Conservation (phyloP, 2,113 vertebrate species). For the Mirounga angustirostris region DNA sequence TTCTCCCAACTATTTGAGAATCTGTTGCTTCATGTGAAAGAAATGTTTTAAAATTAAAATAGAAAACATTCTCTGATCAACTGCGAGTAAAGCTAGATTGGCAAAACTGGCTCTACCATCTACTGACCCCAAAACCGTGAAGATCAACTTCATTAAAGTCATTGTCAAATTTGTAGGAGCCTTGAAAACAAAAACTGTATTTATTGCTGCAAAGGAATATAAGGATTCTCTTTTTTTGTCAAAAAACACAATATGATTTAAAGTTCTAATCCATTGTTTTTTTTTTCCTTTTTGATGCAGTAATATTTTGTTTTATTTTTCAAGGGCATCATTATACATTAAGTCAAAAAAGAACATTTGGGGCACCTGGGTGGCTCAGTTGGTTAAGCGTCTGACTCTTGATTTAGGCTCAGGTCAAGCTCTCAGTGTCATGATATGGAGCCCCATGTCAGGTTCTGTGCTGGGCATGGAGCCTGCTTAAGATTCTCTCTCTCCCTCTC, state of each 20-base stretch:
- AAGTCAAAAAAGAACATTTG: not conserved
- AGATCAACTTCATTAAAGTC: not conserved
- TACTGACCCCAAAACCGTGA: not conserved
- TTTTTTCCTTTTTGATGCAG: not conserved
- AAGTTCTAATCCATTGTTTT: not conserved
- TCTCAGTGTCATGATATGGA: not conserved
- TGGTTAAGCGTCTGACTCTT: not conserved
- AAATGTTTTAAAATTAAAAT: not conserved
- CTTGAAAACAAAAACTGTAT: not conserved
- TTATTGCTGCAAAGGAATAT: not conserved
- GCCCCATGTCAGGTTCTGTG: not conserved
- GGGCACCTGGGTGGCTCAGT: not conserved
- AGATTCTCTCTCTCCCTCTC: not conserved
- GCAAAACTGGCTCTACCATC: not conserved
- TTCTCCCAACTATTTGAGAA: not conserved
- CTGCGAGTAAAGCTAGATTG: not conserved
- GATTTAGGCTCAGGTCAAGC: not conserved
- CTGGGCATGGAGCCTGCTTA: not conserved
- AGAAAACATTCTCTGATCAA: not conserved
- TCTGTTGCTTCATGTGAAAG: not conserved
- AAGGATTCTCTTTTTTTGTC: not conserved
- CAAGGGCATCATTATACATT: not conserved
- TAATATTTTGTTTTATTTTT: not conserved
- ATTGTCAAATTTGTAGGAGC: not conserved
- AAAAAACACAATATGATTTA: not conserved